Base-by-base conservation (phyloP, 2,888 invertebrate species). In the Cryptus armator region DNA sequence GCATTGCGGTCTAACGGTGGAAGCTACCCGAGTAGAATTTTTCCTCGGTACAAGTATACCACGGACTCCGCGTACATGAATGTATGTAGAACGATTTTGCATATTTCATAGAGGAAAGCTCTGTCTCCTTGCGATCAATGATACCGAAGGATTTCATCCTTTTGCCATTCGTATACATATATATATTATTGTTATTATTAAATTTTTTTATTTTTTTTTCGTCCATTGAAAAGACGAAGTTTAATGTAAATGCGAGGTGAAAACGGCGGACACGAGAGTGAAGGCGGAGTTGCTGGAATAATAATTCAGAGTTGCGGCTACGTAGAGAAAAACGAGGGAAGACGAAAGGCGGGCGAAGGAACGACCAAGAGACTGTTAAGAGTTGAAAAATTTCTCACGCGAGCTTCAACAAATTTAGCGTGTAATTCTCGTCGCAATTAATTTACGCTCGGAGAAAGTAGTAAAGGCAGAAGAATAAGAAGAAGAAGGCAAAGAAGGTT, bases 1-100 rank as follows among this genome's bases (percentile, higher is more conserved):
- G 91, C 90, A 90, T 88, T 90, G 91, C 89, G 90, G 91, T 90
- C 88, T 87, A 85, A 84, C 87, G 88, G 53, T 75, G 56, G 66
- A 80, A 88, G 87, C 81, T 43, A 70, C 71, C 66, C 80, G 75
- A 56, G 78, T 64, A 66, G 71, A 71, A 80, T 83, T 83, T 83
- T 81, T 76, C 66, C 84, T 56, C 79, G 37, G 53, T 78, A 83
- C 79, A 62, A 71, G 66, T 71, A 53, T 37, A 68, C 43, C 12
- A 24, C 12, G 59, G 19, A 3, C n/a, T 14, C 48, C 59, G 10
- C 29, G 5, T 29, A 29, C 24, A 29, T 10, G 59, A 59, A 68
- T 19, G 46, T 68, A 24, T 43, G 51, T n/a, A 37, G n/a, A 37
- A 32, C 64, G 64, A 24, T n/a, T 75, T 56, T 29, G 51, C 59